Evolutionary conservation across 2,888 invertebrate species (phyloP).

Genomic region (Lasioglossum lativentre): DNA sequence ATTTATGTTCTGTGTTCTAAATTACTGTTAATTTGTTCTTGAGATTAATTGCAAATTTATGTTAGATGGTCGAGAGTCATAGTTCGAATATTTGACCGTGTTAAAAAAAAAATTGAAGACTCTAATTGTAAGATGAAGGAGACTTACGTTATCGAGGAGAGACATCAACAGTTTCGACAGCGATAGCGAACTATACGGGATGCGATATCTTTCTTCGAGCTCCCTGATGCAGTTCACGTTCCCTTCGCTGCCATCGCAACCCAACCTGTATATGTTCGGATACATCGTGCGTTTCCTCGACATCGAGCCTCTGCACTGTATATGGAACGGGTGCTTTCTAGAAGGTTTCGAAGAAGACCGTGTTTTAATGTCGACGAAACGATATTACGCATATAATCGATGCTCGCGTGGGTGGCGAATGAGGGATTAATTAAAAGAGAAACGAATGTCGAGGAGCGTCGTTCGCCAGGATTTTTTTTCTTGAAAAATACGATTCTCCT

Average conservation of each 20-base stretch:
- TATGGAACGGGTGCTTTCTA: slow-evolving; percentile 62
- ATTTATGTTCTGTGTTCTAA: not conserved
- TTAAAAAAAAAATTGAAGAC: not conserved
- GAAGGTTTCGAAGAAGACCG: not conserved
- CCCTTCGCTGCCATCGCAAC: slow-evolving; percentile 47
- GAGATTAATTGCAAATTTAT: not conserved
- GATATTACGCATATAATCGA: not conserved
- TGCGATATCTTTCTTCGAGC: slow-evolving; percentile 33
- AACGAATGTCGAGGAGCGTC: not conserved
- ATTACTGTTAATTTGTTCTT: not conserved
- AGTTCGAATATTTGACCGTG: not conserved
- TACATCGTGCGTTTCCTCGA: slow-evolving; percentile 58
- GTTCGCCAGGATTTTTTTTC: not conserved
- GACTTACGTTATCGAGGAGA: slow-evolving; percentile 55
- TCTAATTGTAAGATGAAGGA: not conserved
- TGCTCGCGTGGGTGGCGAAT: not conserved
- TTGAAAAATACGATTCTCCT: not conserved
- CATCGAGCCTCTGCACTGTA: slow-evolving; percentile 63
- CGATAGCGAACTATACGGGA: slow-evolving; percentile 41
- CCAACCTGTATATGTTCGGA: slow-evolving; percentile 29
- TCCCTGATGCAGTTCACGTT: slow-evolving; percentile 37
- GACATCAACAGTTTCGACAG: slow-evolving; percentile 59
- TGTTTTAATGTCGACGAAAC: not conserved
- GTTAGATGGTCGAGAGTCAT: not conserved
- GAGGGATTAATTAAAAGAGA: not conserved